Percentiles rank a stretch among this genome's conserved stretches.
Evolutionary conservation across 2,797 vertebrate species (phyloP).

Genomic region (Danio jaintianensis): DNA sequence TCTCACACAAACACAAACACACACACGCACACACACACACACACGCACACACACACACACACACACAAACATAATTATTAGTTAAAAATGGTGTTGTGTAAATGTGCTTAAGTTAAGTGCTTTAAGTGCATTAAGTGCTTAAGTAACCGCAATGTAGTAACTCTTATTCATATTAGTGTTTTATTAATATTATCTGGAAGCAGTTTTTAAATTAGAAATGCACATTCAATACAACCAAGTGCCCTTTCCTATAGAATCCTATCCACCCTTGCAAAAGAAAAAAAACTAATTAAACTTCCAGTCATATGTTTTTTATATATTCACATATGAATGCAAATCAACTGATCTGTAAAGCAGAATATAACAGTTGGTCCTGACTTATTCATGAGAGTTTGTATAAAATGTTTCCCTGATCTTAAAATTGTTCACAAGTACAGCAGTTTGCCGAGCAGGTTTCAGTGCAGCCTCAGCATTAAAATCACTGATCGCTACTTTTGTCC

Average conservation of each 20-base stretch:
- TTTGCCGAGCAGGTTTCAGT: slow-evolving; percentile 20
- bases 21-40: too few relatives aligned
- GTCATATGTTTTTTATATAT: neutral
- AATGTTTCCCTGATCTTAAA: slow-evolving; percentile 21
- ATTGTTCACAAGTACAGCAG: slow-evolving; percentile 19
- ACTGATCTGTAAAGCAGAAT: neutral
- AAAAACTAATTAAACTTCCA: neutral
- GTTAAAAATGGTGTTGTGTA: too few relatives aligned
- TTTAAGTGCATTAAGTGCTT: too few relatives aligned
- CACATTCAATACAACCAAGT: neutral
- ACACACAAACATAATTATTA: too few relatives aligned
- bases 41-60: too few relatives aligned
- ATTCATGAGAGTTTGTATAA: slow-evolving; percentile 25
- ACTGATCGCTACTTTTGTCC: slow-evolving; percentile 39
- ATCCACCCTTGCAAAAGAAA: neutral
- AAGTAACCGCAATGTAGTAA: too few relatives aligned
- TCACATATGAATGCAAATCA: slow-evolving; percentile 18
- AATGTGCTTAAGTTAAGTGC: too few relatives aligned
- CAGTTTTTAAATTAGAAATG: neutral
- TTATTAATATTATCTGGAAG: too few relatives aligned
- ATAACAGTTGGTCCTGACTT: slow-evolving; percentile 7
- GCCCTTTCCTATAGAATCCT: neutral
- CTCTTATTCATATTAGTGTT: too few relatives aligned
- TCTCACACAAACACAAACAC: too few relatives aligned
- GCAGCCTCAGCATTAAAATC: slow-evolving; percentile 36